A percentile compares a stretch with the other conserved stretches of the same genome.
Evolutionary conservation across 1,140 invertebrate species (phyloP).

Genomic region (Eufriesea mexicana): DNA sequence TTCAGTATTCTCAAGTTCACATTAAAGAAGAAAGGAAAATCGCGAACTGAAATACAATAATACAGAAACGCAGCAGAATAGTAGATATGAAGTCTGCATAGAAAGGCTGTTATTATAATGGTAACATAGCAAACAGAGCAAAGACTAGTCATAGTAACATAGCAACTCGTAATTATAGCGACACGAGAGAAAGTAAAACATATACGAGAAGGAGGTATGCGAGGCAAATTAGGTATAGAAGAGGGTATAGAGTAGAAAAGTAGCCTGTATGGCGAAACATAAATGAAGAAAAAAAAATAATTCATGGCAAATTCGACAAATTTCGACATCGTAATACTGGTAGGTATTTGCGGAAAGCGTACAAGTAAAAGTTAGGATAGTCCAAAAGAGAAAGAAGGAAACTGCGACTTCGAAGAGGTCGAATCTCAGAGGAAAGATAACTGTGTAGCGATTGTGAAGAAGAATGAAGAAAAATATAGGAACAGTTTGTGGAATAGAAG

Average conservation of each 20-base stretch:
- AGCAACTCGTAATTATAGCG: background rate
- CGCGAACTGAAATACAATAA: too few species aligned
- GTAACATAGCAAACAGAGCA: background rate
- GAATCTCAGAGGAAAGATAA: background rate
- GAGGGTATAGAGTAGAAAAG: background rate
- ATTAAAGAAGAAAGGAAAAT: background rate
- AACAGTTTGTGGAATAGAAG: background rate
- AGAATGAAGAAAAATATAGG: background rate
- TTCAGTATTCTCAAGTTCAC: background rate
- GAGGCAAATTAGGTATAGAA: background rate
- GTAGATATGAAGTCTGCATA: background rate
- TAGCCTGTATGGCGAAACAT: background rate
- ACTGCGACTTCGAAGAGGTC: constrained; percentile 1
- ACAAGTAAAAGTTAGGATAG: constrained; percentile 20
- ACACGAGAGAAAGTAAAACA: constrained; percentile 22
- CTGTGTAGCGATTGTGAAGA: background rate
- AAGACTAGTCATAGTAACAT: background rate
- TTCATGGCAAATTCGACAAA: constrained; percentile 51
- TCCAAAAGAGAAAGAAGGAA: background rate
- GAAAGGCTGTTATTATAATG: background rate
- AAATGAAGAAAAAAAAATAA: background rate
- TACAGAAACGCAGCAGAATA: background rate
- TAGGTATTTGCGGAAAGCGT: constrained; percentile 57
- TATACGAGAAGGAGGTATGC: background rate
- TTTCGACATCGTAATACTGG: constrained; percentile 73